Conservation (phyloP, 2,797 vertebrate species). For the Esox lucius region DNA sequence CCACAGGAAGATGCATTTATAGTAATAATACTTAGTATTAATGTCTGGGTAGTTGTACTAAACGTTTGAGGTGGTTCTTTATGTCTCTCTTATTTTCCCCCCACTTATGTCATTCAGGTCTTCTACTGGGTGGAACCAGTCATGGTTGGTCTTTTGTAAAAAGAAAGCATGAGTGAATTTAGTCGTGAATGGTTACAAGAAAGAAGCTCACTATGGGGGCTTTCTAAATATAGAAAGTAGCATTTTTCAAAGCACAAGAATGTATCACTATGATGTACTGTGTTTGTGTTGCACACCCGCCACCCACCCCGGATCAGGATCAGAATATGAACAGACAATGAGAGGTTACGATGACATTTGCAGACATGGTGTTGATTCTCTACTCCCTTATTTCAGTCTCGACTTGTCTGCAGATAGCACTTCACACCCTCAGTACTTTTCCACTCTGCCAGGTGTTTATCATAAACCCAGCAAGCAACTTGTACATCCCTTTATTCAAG, state of each 20-base stretch:
- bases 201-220: no score
- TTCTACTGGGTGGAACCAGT: constrained; percentile 78
- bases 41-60: constrained; percentile 85
- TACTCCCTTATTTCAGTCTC: no score
- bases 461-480: no score
- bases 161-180: background rate
- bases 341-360: no score
- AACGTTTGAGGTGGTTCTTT: constrained; percentile 61
- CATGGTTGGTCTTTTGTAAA: constrained; percentile 73
- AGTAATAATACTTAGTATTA: constrained; percentile 36
- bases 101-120: constrained; percentile 76
- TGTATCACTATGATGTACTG: background rate
- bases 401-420: no score
- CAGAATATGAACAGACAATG: no score
- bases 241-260: background rate
- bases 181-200: background rate
- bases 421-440: no score
- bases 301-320: no score
- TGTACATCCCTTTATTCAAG: no score
- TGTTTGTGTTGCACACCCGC: no score
- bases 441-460: no score
- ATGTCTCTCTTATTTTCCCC: constrained; percentile 75
- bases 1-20: background rate
- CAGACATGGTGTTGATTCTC: no score
- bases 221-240: background rate